Conservation (phyloP, 2,113 vertebrate genomes). For the Gnathonemus longibarbis region DNA sequence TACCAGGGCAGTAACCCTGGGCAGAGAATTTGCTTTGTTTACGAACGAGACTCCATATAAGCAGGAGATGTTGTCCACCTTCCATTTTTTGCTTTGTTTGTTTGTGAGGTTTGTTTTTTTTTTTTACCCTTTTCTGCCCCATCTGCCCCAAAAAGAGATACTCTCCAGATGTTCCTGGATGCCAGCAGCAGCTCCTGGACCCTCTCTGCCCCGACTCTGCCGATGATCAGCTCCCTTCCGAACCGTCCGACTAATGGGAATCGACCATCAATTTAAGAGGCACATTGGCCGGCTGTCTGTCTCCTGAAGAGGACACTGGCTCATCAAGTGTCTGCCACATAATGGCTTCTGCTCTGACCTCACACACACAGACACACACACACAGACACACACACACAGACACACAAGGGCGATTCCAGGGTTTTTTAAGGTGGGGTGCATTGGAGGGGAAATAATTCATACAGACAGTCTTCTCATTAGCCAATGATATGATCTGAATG, state of each 20-base stretch:
- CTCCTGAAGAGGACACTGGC: not conserved
- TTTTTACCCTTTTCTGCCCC: not conserved
- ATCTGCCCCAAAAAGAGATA: not conserved
- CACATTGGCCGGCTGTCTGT: not conserved
- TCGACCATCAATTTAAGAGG: not conserved
- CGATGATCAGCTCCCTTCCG: not conserved
- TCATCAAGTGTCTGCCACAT: not conserved
- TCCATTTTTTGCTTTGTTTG: not conserved
- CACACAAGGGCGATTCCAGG: not conserved
- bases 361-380: too few species aligned
- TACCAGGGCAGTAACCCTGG: not conserved
- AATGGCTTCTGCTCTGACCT: not conserved
- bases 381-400: not conserved
- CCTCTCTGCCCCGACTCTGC: not conserved
- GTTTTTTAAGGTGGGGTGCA: not conserved
- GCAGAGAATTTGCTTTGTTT: not conserved
- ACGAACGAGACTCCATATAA: not conserved
- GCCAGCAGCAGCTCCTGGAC: not conserved
- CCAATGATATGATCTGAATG: not conserved
- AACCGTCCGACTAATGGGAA: not conserved
- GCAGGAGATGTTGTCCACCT: not conserved
- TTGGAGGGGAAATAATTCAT: not conserved
- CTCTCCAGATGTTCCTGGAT: too few species aligned
- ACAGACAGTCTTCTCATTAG: not conserved
- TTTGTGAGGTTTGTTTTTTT: too few species aligned